Evolutionary conservation across 1,140 invertebrate genomes (phyloP).

Genomic region (Drosophila nikananu): DNA sequence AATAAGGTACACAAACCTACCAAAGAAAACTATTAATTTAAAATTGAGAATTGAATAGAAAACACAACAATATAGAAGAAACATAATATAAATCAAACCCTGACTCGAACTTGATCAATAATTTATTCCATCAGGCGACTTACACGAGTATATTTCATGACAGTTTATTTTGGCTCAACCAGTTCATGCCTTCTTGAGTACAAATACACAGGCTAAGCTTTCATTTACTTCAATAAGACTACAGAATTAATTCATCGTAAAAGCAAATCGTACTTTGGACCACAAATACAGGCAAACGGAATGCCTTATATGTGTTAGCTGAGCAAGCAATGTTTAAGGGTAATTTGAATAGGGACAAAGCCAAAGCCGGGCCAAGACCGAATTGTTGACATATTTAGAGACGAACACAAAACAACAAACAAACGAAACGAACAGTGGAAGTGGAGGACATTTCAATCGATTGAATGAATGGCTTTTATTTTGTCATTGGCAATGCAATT

Average conservation of each 20-base stretch:
- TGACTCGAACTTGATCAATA: neutral
- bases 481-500: slow-evolving; percentile 55
- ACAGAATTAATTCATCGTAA: slow-evolving; percentile 51
- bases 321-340: slow-evolving; percentile 66
- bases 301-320: slow-evolving; percentile 37
- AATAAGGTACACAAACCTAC: too few relatives aligned
- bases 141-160: too few relatives aligned
- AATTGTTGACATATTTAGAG: slow-evolving; percentile 18
- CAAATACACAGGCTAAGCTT: slow-evolving; percentile 13
- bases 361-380: slow-evolving; percentile 17
- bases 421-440: slow-evolving; percentile 1
- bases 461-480: slow-evolving; percentile 65
- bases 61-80: neutral
- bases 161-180: slow-evolving; percentile 8
- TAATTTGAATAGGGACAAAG: slow-evolving; percentile 66
- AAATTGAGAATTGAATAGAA: neutral
- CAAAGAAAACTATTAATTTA: neutral
- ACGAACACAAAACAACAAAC: slow-evolving; percentile 3
- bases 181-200: neutral
- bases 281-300: slow-evolving; percentile 22
- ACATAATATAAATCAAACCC: neutral
- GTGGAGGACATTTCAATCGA: slow-evolving; percentile 62
- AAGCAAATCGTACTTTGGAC: slow-evolving; percentile 37
- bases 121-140: slow-evolving; percentile 27
- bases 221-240: slow-evolving; percentile 42